Evolutionary conservation across 92 coral and sea anemone genomes (phyloP).

Genomic region (Porites divaricata): DNA sequence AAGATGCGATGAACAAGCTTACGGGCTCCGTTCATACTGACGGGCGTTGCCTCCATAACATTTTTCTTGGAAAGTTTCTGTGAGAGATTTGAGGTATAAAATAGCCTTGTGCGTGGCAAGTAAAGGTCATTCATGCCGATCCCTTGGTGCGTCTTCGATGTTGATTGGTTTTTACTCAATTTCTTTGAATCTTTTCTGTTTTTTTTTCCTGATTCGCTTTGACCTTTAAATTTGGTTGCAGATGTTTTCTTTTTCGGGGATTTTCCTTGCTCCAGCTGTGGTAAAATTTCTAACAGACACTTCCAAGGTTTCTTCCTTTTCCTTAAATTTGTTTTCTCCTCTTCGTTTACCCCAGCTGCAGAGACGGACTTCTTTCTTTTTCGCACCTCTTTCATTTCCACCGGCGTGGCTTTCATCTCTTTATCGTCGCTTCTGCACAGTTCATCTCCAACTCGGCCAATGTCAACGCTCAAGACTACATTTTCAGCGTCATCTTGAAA

Average conservation of each 20-base stretch:
- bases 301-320: conserved; percentile 15
- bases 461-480: too few species aligned
- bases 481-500: neutral
- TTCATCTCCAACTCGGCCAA: neutral
- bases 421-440: neutral
- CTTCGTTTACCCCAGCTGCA: neutral
- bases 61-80: conserved; percentile 59
- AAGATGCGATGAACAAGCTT: conserved; percentile 60
- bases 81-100: conserved; percentile 31
- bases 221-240: neutral
- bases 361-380: neutral
- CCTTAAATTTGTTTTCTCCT: neutral
- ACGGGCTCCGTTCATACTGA: conserved; percentile 61
- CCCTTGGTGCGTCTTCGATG: neutral
- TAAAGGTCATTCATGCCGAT: conserved; percentile 23
- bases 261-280: neutral
- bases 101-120: conserved; percentile 29
- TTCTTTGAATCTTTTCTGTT: neutral
- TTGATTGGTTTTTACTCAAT: neutral
- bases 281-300: neutral
- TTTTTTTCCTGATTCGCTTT: neutral
- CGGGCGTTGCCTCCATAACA: conserved; percentile 47
- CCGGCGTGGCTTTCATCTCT: neutral
- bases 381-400: conserved; percentile 19
- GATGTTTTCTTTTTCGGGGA: neutral